Percentiles rank a stretch among this genome's conserved stretches.
Evolutionary conservation across 2,113 vertebrate species (phyloP).

Genomic region (Lucifuga dentata): DNA sequence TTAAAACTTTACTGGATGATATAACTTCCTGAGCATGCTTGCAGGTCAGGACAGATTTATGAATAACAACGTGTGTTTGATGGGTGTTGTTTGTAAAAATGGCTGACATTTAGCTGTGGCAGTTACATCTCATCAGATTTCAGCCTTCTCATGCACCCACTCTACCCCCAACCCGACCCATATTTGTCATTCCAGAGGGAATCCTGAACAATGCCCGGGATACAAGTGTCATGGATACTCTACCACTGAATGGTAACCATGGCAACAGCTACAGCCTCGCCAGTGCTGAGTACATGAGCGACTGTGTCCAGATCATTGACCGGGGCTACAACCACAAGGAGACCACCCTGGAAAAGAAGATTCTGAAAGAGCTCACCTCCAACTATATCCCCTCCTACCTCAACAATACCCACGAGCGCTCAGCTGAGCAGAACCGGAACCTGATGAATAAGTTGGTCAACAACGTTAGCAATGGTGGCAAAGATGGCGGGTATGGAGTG

Average conservation of each 20-base stretch:
- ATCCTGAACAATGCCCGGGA: slow-evolving; percentile 99
- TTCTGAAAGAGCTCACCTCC: slow-evolving; percentile 98
- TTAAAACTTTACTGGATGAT: not conserved
- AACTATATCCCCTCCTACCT: slow-evolving; percentile 98
- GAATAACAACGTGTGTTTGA: slow-evolving; percentile 28
- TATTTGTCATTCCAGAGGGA: slow-evolving; percentile 90
- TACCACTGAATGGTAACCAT: slow-evolving; percentile 99
- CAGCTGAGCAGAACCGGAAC: slow-evolving; percentile 92
- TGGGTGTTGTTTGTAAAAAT: slow-evolving; percentile 44
- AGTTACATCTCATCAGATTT: slow-evolving; percentile 57
- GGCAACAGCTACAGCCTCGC: slow-evolving; percentile 98
- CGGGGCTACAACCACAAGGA: slow-evolving; percentile 94
- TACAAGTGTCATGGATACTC: slow-evolving; percentile 99
- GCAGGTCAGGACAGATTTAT: slow-evolving; percentile 21
- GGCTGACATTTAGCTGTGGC: slow-evolving; percentile 48
- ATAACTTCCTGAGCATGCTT: slow-evolving; percentile 8
- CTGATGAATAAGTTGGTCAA: slow-evolving; percentile 97
- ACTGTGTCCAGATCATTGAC: slow-evolving; percentile 99
- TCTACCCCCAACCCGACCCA: slow-evolving; percentile 41
- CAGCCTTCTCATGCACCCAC: slow-evolving; percentile 40
- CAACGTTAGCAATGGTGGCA: slow-evolving; percentile 88
- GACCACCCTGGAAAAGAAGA: slow-evolving; percentile 97
- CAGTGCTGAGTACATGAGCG: slow-evolving; percentile 96
- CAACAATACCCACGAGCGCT: slow-evolving; percentile 92
- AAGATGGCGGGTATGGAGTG: slow-evolving; percentile 87